These are phyloP conservation scores for Lasioglossum pauxillum DNA, from an alignment of 2,888 invertebrate species.

Conservation along the genomic window DNA sequence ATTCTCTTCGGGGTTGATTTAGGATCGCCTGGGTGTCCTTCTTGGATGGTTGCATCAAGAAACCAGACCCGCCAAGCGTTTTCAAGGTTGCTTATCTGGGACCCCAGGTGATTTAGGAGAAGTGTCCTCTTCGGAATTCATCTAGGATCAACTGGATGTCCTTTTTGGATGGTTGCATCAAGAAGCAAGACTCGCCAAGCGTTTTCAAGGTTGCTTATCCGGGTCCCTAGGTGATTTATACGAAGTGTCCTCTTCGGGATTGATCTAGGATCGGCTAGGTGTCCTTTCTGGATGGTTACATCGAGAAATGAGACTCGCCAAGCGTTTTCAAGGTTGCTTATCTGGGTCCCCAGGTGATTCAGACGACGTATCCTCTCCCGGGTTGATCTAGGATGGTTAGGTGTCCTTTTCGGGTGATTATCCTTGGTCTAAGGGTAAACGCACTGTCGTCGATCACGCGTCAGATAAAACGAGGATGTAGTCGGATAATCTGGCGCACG, in stretches of 20 bases:
- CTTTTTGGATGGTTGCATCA: background rate
- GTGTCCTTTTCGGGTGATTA: background rate
- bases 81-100: too few species aligned
- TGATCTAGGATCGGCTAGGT: background rate
- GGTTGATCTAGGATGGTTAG: background rate
- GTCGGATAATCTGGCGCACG: constrained; percentile 73
- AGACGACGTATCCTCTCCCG: background rate
- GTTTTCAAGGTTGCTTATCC: too few species aligned
- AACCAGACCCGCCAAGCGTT: too few species aligned
- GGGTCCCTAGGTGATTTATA: too few species aligned
- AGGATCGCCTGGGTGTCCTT: background rate
- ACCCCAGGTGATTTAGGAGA: background rate
- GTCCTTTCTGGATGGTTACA: background rate
- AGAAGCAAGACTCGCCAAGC: background rate
- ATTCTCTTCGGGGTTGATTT: background rate
- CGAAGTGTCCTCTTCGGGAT: background rate
- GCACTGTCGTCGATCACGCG: constrained; percentile 29
- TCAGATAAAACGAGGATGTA: constrained; percentile 33
- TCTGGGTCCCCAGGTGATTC: background rate
- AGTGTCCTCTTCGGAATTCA: background rate
- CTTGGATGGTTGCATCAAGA: too few species aligned
- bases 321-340: background rate
- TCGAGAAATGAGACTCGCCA: background rate
- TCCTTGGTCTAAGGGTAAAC: background rate
- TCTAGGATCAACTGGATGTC: background rate